These are phyloP conservation scores for Rousettus madagascariensis DNA, from an alignment of 2,797 vertebrate species.

Conservation along the genomic window DNA sequence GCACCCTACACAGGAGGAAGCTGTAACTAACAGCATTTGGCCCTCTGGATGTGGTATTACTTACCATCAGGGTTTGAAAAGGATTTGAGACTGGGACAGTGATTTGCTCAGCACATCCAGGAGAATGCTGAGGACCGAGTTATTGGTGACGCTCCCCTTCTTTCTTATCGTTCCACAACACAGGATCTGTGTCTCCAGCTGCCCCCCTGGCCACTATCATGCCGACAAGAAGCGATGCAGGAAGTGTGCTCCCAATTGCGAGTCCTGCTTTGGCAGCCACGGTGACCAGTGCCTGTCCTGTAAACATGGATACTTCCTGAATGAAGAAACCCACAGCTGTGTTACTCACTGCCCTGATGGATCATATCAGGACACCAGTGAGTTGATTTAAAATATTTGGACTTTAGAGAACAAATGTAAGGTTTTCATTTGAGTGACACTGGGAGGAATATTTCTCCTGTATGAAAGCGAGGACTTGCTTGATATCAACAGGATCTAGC, in stretches of 20 bases:
- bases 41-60: neutral
- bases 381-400: constrained; percentile 75
- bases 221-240: constrained; percentile 98
- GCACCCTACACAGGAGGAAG: neutral
- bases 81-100: neutral
- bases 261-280: constrained; percentile 95
- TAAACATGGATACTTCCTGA: constrained; percentile 93
- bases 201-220: constrained; percentile 95
- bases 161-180: neutral
- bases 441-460: neutral
- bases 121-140: neutral
- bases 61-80: neutral
- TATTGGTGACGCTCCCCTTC: neutral
- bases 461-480: neutral
- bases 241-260: constrained; percentile 95
- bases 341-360: constrained; percentile 91
- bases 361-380: constrained; percentile 91
- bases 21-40: neutral
- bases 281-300: constrained; percentile 96
- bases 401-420: constrained; percentile 20
- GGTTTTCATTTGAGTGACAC: constrained; percentile 15
- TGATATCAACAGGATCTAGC: neutral
- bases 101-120: neutral
- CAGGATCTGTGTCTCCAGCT: constrained; percentile 96
- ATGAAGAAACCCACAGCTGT: constrained; percentile 93